A percentile compares a stretch with the other conserved stretches of the same genome.
Evolutionary conservation across 2,113 vertebrate species (phyloP).

Genomic region (Hiodon tergisus): DNA sequence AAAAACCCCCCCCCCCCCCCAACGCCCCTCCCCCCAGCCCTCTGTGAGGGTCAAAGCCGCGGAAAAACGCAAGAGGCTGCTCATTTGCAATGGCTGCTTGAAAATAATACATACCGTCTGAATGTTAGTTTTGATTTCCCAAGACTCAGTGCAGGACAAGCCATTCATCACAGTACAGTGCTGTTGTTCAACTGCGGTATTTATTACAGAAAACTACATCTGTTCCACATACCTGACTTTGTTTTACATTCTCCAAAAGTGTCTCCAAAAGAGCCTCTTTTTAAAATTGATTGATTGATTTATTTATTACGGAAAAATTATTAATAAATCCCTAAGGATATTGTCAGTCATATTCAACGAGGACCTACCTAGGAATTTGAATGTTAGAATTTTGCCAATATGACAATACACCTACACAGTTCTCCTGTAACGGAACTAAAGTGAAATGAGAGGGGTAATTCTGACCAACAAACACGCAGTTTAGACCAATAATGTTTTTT

Average conservation of each 20-base stretch:
- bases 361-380: too few species aligned
- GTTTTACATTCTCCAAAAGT: slow-evolving; percentile 17
- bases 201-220: slow-evolving; percentile 38
- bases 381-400: too few species aligned
- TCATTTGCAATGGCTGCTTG: slow-evolving; percentile 20
- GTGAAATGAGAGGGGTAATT: too few species aligned
- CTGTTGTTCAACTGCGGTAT: slow-evolving; percentile 35
- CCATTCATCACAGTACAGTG: slow-evolving; percentile 26
- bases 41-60: slow-evolving; percentile 15
- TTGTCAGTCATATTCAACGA: not conserved
- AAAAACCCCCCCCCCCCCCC: slow-evolving; percentile 4
- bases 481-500: too few species aligned
- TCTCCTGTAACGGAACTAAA: too few species aligned
- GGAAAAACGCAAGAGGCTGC: slow-evolving; percentile 13
- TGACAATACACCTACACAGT: too few species aligned
- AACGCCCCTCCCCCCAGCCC: slow-evolving; percentile 9
- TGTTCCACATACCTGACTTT: slow-evolving; percentile 27
- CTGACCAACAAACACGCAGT: too few species aligned
- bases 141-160: slow-evolving; percentile 34
- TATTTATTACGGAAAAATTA: not conserved
- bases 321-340: not conserved
- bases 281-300: not conserved
- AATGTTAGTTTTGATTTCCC: slow-evolving; percentile 44
- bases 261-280: not conserved
- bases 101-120: slow-evolving; percentile 10